A percentile compares a stretch with the other conserved stretches of the same genome.
Conservation (phyloP, 1,140 invertebrate genomes). For the Scaptomyza graminum region DNA sequence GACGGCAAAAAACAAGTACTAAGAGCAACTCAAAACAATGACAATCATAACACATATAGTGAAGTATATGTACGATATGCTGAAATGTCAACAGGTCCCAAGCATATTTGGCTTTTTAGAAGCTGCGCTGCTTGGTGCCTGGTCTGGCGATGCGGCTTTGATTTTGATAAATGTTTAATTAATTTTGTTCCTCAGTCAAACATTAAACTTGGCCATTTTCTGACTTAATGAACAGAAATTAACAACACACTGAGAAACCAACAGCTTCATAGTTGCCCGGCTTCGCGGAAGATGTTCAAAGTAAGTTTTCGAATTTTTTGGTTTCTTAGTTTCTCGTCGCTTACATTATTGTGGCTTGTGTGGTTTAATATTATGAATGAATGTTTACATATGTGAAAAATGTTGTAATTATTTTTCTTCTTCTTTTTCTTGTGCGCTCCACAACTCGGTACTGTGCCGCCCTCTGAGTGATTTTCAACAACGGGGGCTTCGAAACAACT, state of each 20-base stretch:
- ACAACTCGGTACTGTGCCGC: constrained; percentile 21
- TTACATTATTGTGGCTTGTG: constrained; percentile 72
- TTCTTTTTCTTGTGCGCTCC: constrained; percentile 36
- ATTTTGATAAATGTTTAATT: constrained; percentile 83
- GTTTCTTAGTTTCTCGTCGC: constrained; percentile 64
- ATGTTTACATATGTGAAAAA: constrained; percentile 80
- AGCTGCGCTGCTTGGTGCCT: constrained; percentile 32
- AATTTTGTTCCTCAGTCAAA: constrained; percentile 76
- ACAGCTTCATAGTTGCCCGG: constrained; percentile 23
- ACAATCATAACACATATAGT: constrained; percentile 43
- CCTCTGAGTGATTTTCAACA: constrained; percentile 71
- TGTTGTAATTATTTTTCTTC: constrained; percentile 79
- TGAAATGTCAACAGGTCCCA: constrained; percentile 62
- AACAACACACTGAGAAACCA: constrained; percentile 73
- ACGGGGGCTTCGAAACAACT: constrained; percentile 58
- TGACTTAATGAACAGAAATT: constrained; percentile 81
- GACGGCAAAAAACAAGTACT: constrained; percentile 42
- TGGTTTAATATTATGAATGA: constrained; percentile 73
- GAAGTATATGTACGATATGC: constrained; percentile 32
- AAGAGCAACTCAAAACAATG: constrained; percentile 51
- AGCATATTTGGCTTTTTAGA: constrained; percentile 12
- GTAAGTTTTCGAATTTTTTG: constrained; percentile 47
- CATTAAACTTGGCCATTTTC: constrained; percentile 81
- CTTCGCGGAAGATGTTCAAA: constrained; percentile 78
- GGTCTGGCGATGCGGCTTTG: constrained; percentile 64